Conservation (phyloP, 2,113 vertebrate species). For the Apus apus region DNA sequence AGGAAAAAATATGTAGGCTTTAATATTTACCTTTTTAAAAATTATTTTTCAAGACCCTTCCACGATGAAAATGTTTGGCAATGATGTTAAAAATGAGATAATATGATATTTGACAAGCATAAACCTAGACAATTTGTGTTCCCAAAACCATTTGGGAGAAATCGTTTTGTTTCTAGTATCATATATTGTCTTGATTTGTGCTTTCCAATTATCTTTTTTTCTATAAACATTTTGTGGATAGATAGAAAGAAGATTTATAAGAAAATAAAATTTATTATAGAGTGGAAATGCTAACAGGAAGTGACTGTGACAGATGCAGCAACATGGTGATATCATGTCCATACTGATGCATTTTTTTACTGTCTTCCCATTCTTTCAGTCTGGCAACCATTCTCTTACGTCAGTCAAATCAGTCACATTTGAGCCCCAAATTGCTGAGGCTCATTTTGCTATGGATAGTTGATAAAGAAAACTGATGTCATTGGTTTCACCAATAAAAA, state of each 20-base stretch:
- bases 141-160: not conserved
- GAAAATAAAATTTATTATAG: not conserved
- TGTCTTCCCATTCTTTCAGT: not conserved
- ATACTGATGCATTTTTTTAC: not conserved
- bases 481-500: not conserved
- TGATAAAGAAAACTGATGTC: not conserved
- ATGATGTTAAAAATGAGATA: not conserved
- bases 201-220: not conserved
- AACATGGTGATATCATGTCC: not conserved
- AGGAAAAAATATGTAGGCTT: not conserved
- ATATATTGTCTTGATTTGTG: not conserved
- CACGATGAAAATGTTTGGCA: not conserved
- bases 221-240: not conserved
- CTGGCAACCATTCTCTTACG: not conserved
- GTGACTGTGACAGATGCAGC: not conserved
- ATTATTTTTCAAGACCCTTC: not conserved
- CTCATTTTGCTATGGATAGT: not conserved
- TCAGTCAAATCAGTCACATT: not conserved
- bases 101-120: not conserved
- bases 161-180: not conserved
- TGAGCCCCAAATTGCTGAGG: not conserved
- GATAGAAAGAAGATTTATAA: not conserved
- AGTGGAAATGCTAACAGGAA: not conserved
- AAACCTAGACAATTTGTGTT: not conserved
- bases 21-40: not conserved